Percentiles rank a stretch among this genome's conserved stretches.
phyloP scores from a whole-genome alignment of 2,113 vertebrate genomes.

The Oreotrochilus melanogaster region DNA sequence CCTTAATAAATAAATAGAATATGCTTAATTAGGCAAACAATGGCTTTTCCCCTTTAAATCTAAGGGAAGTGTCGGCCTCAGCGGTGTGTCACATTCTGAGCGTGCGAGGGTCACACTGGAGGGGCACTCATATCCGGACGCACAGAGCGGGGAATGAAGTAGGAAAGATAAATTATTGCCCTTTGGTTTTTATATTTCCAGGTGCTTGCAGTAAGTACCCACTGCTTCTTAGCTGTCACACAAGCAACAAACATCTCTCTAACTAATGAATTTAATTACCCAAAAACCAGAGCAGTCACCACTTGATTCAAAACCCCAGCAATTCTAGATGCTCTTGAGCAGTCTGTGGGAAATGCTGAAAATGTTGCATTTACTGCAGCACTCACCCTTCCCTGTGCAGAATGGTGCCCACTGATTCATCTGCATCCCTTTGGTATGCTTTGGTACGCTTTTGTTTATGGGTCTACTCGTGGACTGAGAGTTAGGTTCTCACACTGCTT shows the following conservation, averaged over 20 bases:
- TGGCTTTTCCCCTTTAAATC: conserved; percentile 36
- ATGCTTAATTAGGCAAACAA: background rate
- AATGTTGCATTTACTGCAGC: background rate
- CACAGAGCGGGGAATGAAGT: background rate
- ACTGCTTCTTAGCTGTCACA: background rate
- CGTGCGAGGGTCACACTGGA: background rate
- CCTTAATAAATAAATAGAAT: background rate
- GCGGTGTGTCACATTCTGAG: background rate
- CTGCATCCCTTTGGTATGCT: background rate
- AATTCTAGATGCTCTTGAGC: rapidly evolving
- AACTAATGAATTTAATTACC: background rate
- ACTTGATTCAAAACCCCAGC: background rate
- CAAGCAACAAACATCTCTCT: conserved; percentile 4
- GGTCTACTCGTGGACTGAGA: rapidly evolving
- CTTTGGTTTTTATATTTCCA: background rate
- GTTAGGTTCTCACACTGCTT: rapidly evolving
- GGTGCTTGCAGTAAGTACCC: background rate
- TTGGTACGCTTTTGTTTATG: background rate
- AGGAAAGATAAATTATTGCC: conserved; percentile 57
- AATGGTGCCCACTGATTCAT: background rate
- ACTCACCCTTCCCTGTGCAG: background rate
- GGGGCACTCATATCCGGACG: conserved; percentile 21
- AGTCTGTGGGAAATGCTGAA: background rate
- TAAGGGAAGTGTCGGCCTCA: background rate
- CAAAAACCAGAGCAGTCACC: background rate